Percentiles rank a stretch among this genome's conserved stretches.
Conservation (phyloP, 2,888 invertebrate species). For the Rhorus exstirpatorius region DNA sequence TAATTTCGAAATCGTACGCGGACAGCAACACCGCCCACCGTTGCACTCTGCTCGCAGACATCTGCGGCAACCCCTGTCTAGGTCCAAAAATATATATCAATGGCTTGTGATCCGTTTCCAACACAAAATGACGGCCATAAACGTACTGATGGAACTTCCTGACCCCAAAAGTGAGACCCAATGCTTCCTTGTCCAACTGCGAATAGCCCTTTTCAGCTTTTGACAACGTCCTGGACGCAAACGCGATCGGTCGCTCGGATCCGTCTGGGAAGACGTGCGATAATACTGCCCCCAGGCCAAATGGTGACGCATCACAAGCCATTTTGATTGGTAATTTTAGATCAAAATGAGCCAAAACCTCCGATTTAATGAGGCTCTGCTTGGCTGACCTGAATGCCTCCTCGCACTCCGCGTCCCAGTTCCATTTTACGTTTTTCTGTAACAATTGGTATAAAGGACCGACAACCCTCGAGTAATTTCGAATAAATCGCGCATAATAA, state of each 20-base stretch:
- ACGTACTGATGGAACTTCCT: conserved; percentile 72
- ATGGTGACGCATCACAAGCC: conserved; percentile 43
- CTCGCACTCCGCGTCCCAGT: conserved; percentile 32
- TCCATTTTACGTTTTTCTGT: too few relatives aligned
- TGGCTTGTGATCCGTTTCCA: conserved; percentile 75
- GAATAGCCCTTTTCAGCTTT: conserved; percentile 50
- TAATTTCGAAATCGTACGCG: conserved; percentile 69
- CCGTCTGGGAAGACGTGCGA: conserved; percentile 49
- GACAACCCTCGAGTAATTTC: too few relatives aligned
- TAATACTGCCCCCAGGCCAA: conserved; percentile 49
- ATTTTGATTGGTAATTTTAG: conserved; percentile 28
- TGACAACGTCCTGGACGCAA: conserved; percentile 65
- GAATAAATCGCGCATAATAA: too few relatives aligned
- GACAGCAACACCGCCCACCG: conserved; percentile 72
- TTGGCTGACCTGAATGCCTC: conserved; percentile 20
- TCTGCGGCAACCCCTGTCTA: conserved; percentile 62
- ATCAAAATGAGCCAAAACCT: conserved; percentile 52
- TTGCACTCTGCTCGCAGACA: conserved; percentile 72
- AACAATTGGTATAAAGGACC: too few relatives aligned
- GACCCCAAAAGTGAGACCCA: conserved; percentile 71
- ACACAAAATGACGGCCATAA: conserved; percentile 68
- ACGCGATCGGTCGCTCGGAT: conserved; percentile 68
- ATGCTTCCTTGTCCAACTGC: conserved; percentile 71
- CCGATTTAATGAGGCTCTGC: not conserved
- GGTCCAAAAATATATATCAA: conserved; percentile 69